Evolutionary conservation across 2,113 vertebrate species (phyloP).

Genomic region (Argyrosomus japonicus): DNA sequence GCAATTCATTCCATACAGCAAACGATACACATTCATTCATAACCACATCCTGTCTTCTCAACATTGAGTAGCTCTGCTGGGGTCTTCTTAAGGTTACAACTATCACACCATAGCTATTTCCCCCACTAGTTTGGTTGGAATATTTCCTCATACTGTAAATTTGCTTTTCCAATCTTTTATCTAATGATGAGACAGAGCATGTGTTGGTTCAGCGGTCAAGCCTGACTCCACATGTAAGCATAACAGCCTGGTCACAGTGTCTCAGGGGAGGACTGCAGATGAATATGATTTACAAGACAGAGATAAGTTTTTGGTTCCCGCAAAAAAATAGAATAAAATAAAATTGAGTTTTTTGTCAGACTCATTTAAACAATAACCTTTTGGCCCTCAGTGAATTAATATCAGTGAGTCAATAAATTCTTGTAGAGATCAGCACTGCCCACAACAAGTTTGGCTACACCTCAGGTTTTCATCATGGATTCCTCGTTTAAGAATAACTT

Average conservation of each 20-base stretch:
- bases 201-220: constrained; percentile 34
- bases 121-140: neutral
- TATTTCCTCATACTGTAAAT: constrained; percentile 3
- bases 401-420: constrained; percentile 2
- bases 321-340: neutral
- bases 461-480: constrained; percentile 1
- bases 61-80: neutral
- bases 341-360: neutral
- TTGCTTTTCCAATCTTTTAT: neutral
- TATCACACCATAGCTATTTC: neutral
- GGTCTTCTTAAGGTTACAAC: neutral
- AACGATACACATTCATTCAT: neutral
- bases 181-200: neutral
- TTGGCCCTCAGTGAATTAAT: neutral
- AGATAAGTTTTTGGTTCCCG: neutral
- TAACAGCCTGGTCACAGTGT: constrained; percentile 21
- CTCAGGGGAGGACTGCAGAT: neutral
- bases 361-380: neutral
- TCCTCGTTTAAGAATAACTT: neutral
- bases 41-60: neutral
- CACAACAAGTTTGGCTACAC: neutral
- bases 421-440: neutral
- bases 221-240: constrained; percentile 39
- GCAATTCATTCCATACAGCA: neutral
- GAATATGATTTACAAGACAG: neutral